These are phyloP conservation scores for Temnopleurus reevesii DNA, from an alignment of 53 echinoderm and acorn worm genomes.

Conservation along the genomic window DNA sequence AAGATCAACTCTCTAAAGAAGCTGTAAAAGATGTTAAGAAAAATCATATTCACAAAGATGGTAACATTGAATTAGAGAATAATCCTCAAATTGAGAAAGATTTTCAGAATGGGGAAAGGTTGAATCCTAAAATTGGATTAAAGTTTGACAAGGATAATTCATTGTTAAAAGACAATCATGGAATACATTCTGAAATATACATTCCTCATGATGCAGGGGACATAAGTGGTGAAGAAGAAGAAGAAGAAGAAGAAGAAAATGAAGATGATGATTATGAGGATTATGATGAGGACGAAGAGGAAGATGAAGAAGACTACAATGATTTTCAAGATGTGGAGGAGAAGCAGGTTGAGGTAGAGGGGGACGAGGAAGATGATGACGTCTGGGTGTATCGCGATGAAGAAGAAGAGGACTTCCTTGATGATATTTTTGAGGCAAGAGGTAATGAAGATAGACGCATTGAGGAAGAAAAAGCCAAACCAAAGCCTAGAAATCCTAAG, in stretches of 20 bases:
- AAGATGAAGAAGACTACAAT: constrained; percentile 16
- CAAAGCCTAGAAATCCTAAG: not conserved
- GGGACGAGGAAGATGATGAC: constrained; percentile 47
- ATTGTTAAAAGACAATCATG: not conserved
- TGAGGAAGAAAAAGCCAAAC: not conserved
- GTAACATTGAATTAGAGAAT: not conserved
- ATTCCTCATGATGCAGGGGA: constrained; percentile 34
- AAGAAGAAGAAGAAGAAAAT: constrained; percentile 14
- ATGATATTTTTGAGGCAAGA: constrained; percentile 41
- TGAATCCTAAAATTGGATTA: not conserved
- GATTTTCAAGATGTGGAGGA: not conserved
- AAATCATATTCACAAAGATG: not conserved
- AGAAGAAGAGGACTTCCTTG: constrained; percentile 56
- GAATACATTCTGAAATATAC: constrained; percentile 33
- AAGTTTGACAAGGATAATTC: not conserved
- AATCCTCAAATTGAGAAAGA: not conserved
- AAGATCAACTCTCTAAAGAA: not conserved
- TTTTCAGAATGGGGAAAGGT: not conserved
- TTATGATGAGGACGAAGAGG: no score
- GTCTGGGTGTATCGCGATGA: not conserved
- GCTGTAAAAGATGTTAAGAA: not conserved
- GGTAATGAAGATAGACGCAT: not conserved
- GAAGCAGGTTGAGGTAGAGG: not conserved
- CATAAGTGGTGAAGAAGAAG: not conserved
- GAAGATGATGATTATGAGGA: not conserved